Evolutionary conservation across 2,888 invertebrate species (phyloP), one percentile per base, ranked within the genome.

Genomic region (Cistogaster globosa): DNA sequence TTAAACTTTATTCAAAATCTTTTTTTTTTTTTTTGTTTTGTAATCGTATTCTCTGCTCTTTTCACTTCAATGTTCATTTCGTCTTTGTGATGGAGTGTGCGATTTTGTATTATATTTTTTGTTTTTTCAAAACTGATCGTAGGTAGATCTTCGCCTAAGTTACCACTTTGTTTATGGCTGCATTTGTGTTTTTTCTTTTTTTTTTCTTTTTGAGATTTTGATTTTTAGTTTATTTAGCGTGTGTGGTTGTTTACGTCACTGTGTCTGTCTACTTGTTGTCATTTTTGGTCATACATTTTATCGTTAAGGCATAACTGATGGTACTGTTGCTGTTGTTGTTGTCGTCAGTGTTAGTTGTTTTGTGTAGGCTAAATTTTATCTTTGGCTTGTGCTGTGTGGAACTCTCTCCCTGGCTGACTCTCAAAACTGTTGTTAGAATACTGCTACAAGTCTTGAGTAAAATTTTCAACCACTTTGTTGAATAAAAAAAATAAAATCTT

Each of bases 131-230:
- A 81, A 79, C 60, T 67, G 86, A 87, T 87, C 87, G 88, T 88
- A 87, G 88, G 88, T 81, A 86, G 88, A 87, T 86, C 88, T 87
- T 88, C 86, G 87, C 86, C 84, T 82, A 87, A 86, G 76, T 80
- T 83, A 79, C 67, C 58, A 65, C 58, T 42, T 51, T n/a, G 7
- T 63, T n/a, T 83, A 65, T 74, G 53, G 75, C 36, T 83, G 79
- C 79, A 36, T 53, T 74, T 67, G 67, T 72, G 0, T 67, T 80
- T 65, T 53, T 74, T 67, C 51, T 72, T 0, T 67, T n/a, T n/a
- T n/a, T n/a, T n/a, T n/a, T n/a, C n/a, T n/a, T 80, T 65, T 63
- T 65, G n/a, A 42, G 51, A 65, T 67, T 58, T 80, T 67, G 26
- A 67, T 80, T 62, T 75, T 82, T 76, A 57, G 53, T 55, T 18